A percentile compares a stretch with the other conserved stretches of the same genome.
phyloP scores from a whole-genome alignment of 2,888 invertebrate species.

The Spisula subtruncata region DNA sequence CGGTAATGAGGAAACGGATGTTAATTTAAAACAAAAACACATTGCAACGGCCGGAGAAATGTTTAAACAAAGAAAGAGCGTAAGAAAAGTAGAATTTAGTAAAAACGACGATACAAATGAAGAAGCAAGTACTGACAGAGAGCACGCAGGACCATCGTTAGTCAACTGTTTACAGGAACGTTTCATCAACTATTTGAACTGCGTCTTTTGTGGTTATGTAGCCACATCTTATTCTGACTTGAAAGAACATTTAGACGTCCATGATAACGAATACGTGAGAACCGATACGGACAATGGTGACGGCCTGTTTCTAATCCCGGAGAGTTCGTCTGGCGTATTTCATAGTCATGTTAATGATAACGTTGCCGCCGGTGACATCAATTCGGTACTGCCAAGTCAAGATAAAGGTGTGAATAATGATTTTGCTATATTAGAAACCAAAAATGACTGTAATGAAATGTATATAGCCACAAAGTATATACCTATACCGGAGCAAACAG shows the following conservation, averaged over 20 bases:
- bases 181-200: neutral
- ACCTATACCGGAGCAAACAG: neutral
- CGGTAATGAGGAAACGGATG: neutral
- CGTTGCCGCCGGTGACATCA: neutral
- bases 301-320: neutral
- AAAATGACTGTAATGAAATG: neutral
- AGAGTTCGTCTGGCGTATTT: neutral
- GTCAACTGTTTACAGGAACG: neutral
- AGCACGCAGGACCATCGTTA: neutral
- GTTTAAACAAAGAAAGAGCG: neutral
- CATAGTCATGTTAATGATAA: neutral
- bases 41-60: neutral
- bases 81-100: neutral
- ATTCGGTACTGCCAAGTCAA: neutral
- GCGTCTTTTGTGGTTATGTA: constrained; percentile 28
- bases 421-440: neutral
- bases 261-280: constrained; percentile 8
- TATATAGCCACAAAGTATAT: neutral
- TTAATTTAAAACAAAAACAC: neutral
- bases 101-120: neutral
- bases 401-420: neutral
- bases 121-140: neutral
- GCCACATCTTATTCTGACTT: constrained; percentile 28
- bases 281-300: neutral
- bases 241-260: constrained; percentile 36